Base-by-base conservation (phyloP, 2,113 vertebrate species). In the Eira barbara region DNA sequence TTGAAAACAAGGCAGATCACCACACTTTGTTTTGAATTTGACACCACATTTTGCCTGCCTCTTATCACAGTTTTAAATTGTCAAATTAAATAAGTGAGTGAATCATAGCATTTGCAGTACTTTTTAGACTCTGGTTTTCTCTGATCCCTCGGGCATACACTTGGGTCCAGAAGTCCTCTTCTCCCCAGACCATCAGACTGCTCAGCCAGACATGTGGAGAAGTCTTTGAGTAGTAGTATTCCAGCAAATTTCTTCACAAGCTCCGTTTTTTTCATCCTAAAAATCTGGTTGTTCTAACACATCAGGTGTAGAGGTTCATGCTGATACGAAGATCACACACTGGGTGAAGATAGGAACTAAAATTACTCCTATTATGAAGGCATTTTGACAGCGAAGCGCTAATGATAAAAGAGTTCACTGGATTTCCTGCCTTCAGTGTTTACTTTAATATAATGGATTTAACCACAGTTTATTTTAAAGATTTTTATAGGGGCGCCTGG, bases 21-120 rank as follows among this genome's bases (percentile, higher is more conserved):
- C 88, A 97, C 88, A 86, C 88, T 97, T 95, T 95, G 78, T 91
- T 97, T 96, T 97, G 89, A 95, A 97, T 97, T 82, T 93, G 91
- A 96, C 63, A 95, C 86, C 31, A 57, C 86, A 27, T 94, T 92
- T 90, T 78, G 83, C 76, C 90, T 94, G 92, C 92, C 84, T 98
- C 74, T 97, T 96, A 96, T 94, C 95, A 79, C 39, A 80, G 87
- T 87, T 96, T 94, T 89, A 94, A 96, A 92, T 96, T 74, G 65
- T 92, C 84, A 88, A 45, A 96, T 84, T 96, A 87, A 96, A 81
- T 74, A 92, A 89, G 47, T 65, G 61, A 94, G 59, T 81, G 1
- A 92, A 76, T 76, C 59, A 92, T 36, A 42, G 42, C 49, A 83
- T 63, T 90, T 92, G 86, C 55, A 20, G 79, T 61, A 69, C 67